Percentiles rank a stretch among this genome's conserved stretches.
phyloP scores from a whole-genome alignment of 2,113 vertebrate species.

The Xyliphius kryptos region DNA sequence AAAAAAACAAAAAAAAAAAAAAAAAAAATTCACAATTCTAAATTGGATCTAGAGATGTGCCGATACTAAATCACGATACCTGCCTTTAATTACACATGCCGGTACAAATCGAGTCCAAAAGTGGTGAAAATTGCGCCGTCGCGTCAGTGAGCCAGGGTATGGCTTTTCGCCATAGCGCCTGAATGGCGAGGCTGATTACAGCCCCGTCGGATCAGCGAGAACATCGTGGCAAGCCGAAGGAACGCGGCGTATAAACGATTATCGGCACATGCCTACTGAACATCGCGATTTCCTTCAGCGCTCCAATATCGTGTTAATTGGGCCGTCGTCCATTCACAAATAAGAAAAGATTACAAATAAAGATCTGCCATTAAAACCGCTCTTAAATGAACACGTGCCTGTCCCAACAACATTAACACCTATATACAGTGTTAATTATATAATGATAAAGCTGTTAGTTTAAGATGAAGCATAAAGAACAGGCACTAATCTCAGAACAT shows the following conservation, averaged over 20 bases:
- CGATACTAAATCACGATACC: neutral
- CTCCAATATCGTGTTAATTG: neutral
- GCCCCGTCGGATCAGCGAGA: too few relatives aligned
- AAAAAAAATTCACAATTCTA: neutral
- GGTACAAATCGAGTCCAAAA: too few relatives aligned
- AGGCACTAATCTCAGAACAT: conserved; percentile 23
- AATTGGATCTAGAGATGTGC: conserved; percentile 1
- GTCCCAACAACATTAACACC: neutral
- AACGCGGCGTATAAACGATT: neutral
- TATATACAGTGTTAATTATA: neutral
- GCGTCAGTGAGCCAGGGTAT: too few relatives aligned
- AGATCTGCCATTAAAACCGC: neutral
- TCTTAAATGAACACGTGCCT: conserved; percentile 11
- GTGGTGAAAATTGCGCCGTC: too few relatives aligned
- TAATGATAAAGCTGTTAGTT: conserved; percentile 20
- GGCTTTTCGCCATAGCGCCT: too few relatives aligned
- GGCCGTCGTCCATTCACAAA: too few relatives aligned
- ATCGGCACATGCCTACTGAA: neutral
- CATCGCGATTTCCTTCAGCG: neutral
- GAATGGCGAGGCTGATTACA: too few relatives aligned
- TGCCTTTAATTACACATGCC: neutral
- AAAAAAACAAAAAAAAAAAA: too few relatives aligned
- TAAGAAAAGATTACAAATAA: too few relatives aligned
- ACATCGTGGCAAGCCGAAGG: too few relatives aligned
- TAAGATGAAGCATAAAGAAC: conserved; percentile 15